Percentiles rank a stretch among this genome's conserved stretches.
Conservation (phyloP, 2,113 vertebrate genomes). For the Talpa occidentalis region DNA sequence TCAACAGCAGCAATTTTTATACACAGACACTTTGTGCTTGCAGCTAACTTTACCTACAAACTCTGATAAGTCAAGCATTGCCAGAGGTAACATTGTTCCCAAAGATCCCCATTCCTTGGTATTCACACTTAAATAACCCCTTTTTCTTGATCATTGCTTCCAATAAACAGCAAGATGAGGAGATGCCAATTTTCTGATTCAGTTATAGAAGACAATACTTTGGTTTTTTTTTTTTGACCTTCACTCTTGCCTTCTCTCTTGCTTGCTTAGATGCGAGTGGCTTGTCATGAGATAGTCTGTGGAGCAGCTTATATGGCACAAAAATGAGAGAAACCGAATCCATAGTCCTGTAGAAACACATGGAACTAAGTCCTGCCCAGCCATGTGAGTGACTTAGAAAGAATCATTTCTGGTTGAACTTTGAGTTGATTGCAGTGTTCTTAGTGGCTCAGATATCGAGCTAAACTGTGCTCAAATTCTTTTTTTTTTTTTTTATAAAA, state of each 20-base stretch:
- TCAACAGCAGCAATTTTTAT: neutral
- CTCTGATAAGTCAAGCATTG: neutral
- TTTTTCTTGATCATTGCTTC: neutral
- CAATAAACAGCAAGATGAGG: neutral
- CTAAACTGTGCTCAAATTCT: neutral
- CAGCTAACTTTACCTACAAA: neutral
- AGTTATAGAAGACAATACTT: neutral
- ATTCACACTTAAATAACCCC: neutral
- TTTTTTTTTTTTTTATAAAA: too few species aligned
- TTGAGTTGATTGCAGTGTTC: neutral
- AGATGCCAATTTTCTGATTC: neutral
- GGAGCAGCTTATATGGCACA: neutral
- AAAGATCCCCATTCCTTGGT: neutral
- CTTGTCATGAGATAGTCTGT: neutral
- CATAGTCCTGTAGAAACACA: neutral
- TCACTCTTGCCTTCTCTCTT: neutral
- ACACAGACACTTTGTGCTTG: neutral
- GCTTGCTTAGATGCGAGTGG: neutral
- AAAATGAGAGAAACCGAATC: neutral
- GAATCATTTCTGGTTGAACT: neutral
- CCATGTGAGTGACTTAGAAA: neutral
- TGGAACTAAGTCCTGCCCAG: neutral
- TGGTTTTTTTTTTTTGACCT: neutral
- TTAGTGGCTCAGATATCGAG: neutral
- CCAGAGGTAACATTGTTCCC: neutral